Conservation (phyloP, 1,140 invertebrate species). For the Linepithema humile region DNA sequence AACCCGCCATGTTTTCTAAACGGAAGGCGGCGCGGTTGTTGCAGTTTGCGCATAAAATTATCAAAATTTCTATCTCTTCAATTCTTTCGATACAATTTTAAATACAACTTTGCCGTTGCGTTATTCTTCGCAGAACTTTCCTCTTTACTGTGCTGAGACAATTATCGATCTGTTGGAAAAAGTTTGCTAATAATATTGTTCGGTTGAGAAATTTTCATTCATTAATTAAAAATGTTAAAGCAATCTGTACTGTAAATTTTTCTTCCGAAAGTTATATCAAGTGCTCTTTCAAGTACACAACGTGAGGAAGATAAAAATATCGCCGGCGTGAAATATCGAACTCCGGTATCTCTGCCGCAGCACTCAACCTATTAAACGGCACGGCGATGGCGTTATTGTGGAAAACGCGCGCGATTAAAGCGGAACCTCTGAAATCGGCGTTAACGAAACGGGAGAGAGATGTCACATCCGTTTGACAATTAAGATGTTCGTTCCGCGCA, state of each 20-base stretch:
- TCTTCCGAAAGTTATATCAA: too few species aligned
- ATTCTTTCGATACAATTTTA: too few species aligned
- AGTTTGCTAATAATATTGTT: not conserved
- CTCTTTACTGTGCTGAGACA: too few species aligned
- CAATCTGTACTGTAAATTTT: too few species aligned
- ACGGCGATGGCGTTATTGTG: not conserved
- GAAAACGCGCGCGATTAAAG: constrained; percentile 44
- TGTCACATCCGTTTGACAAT: constrained; percentile 42
- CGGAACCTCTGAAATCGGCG: constrained; percentile 57
- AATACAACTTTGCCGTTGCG: too few species aligned
- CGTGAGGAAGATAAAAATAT: constrained; percentile 23
- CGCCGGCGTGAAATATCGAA: constrained; percentile 34
- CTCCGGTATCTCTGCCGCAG: not conserved
- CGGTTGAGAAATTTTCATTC: not conserved
- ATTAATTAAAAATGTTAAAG: too few species aligned
- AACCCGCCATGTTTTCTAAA: constrained; percentile 77
- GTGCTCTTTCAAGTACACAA: too few species aligned
- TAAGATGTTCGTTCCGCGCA: constrained; percentile 48
- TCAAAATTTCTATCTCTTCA: too few species aligned
- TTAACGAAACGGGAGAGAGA: not conserved
- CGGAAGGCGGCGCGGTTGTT: constrained; percentile 58
- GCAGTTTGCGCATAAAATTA: too few species aligned
- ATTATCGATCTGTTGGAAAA: too few species aligned
- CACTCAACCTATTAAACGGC: constrained; percentile 44
- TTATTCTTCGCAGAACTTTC: too few species aligned